These are phyloP conservation scores for Anarhynchus alexandrinus DNA, from an alignment of 2,113 vertebrate species.

Conservation along the genomic window DNA sequence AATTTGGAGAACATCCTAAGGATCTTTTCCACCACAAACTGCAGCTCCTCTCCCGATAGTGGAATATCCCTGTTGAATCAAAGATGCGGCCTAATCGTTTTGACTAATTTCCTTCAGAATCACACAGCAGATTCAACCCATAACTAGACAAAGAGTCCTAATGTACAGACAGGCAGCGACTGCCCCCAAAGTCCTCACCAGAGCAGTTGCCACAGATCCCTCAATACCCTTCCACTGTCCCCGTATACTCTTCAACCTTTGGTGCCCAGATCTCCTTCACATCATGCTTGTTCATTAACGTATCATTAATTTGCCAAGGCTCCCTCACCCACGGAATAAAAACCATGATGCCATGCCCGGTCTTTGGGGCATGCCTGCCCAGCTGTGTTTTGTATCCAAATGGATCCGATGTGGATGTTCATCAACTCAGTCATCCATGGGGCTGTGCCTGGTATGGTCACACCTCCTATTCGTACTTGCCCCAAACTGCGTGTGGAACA, in stretches of 20 bases:
- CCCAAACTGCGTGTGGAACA: not conserved
- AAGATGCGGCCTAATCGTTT: not conserved
- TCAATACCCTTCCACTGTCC: not conserved
- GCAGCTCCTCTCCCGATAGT: conserved; percentile 86
- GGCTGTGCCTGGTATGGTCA: not conserved
- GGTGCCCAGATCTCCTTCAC: not conserved
- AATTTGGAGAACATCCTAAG: conserved; percentile 86
- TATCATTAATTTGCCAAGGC: not conserved
- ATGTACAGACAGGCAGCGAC: not conserved
- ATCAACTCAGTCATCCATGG: not conserved
- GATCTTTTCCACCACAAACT: conserved; percentile 88
- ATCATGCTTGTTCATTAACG: not conserved
- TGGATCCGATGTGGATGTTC: not conserved
- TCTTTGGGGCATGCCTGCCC: not conserved
- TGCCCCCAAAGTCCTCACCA: not conserved
- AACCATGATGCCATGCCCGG: not conserved
- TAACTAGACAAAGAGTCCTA: not conserved
- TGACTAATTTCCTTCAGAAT: not conserved
- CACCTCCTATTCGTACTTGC: not conserved
- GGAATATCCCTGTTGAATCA: conserved; percentile 83
- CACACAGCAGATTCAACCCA: not conserved
- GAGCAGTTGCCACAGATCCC: not conserved
- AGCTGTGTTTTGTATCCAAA: not conserved
- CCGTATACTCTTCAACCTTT: not conserved
- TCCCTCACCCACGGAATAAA: not conserved